A percentile compares a stretch with the other conserved stretches of the same genome.
phyloP scores from a whole-genome alignment of 2,797 vertebrate species.

The Rallus crepitans region DNA sequence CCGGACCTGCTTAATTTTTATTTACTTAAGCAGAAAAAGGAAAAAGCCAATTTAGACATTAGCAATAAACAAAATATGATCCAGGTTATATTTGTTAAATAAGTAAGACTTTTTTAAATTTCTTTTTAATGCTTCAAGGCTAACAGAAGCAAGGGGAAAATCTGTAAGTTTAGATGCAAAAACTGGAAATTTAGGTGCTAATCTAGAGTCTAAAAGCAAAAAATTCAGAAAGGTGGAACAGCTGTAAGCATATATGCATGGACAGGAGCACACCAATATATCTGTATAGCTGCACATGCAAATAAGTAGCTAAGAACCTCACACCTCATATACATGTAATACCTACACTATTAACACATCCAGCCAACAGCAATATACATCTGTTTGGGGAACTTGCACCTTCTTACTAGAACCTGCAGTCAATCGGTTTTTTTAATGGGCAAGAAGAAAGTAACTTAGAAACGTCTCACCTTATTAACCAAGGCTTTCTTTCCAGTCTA shows the following conservation, averaged over 20 bases:
- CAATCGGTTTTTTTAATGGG: neutral
- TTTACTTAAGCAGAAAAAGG: neutral
- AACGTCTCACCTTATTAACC: neutral
- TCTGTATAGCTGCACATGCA: neutral
- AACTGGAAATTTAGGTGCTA: neutral
- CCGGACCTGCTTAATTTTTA: neutral
- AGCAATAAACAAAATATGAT: neutral
- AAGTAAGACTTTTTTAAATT: neutral
- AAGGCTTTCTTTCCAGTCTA: neutral
- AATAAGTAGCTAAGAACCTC: neutral
- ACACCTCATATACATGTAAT: slow-evolving; percentile 23
- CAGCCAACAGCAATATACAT: neutral
- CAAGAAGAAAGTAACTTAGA: neutral
- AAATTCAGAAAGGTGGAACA: neutral
- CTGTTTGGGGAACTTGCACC: neutral
- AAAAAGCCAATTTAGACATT: neutral
- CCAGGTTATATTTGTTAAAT: neutral
- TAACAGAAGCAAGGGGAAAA: neutral
- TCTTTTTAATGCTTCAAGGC: neutral
- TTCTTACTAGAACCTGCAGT: neutral
- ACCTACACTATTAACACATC: slow-evolving; percentile 30
- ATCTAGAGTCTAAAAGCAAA: neutral
- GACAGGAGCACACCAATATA: neutral
- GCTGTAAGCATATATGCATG: neutral
- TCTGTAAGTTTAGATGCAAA: neutral